Base-by-base conservation (phyloP, 1,140 invertebrate genomes). In the Macrobrachium rosenbergii region DNA sequence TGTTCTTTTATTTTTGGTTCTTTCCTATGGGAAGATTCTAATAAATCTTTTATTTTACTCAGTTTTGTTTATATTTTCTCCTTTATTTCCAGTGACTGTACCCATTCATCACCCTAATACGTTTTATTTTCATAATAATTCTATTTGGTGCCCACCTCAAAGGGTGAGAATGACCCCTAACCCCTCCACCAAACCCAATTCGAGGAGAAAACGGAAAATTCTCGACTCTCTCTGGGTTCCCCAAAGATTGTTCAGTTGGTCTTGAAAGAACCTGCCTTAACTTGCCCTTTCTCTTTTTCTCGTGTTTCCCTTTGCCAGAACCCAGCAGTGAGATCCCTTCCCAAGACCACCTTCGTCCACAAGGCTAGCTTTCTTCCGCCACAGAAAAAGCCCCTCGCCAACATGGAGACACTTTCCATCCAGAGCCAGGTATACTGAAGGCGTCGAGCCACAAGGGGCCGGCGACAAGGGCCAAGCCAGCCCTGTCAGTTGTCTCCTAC, bases 381-480 rank as follows among this genome's bases (percentile, higher is more conserved):
- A 76, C 83, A 78, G 83, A 64, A 58, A 63, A 62, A 52, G 45
- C 67, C 73, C 14, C 17, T 76, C 37, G 60, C 52, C 83, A 85
- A 69, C 73, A 64, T 79, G 83, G 83, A 85, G 75, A 78, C 75
- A 17, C 67, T 85, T 62, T 78, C 83, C 63, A 85, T 85, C 83
- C 83, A 85, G 76, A 78, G 62, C 83, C 83, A 85, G 83, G 83
- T 85, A 85, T 45, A 85, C 83, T 85, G 83, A 85, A 64, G 81
- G 43, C 28, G 45, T 37, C 17, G 23, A 45, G 21, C 76, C 16
- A 12, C 81, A 73, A n/a, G 37, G 28, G 43, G 75, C 52, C 52
- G 52, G 52, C 52, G 0, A 5, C 52, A 52, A 52, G 52, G 52
- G 52, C 52, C 52, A 8, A 8, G 52, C 8, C 52, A 52, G 52